Evolutionary conservation across 2,797 vertebrate species (phyloP).

Genomic region (Sandelia bainsii): DNA sequence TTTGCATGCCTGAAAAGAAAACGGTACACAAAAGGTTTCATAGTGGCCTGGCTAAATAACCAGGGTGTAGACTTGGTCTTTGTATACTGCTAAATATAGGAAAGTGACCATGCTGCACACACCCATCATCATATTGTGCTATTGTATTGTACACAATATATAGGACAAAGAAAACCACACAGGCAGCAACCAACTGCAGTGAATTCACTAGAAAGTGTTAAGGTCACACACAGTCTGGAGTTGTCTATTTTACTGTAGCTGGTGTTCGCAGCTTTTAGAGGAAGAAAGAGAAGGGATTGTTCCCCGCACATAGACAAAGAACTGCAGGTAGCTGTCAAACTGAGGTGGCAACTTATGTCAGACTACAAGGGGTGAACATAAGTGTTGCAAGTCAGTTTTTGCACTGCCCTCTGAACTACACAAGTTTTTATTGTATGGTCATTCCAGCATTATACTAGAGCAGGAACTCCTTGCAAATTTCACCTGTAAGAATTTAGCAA

Average conservation of each 20-base stretch:
- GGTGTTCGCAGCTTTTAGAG: conserved; percentile 72
- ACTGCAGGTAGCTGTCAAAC: conserved; percentile 74
- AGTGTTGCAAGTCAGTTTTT: conserved; percentile 58
- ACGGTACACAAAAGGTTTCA: conserved; percentile 20
- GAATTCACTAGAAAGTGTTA: conserved; percentile 77
- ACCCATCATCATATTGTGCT: conserved; percentile 61
- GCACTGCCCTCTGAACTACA: conserved; percentile 30
- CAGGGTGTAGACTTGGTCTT: conserved; percentile 24
- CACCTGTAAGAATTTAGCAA: not conserved
- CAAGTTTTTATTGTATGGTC: conserved; percentile 22
- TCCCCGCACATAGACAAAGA: conserved; percentile 72
- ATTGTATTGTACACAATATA: conserved; percentile 66
- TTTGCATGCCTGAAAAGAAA: conserved; percentile 5
- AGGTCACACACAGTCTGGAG: conserved; percentile 80
- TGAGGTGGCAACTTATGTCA: conserved; percentile 83
- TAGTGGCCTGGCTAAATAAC: conserved; percentile 22
- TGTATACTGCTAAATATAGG: conserved; percentile 59
- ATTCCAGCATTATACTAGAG: conserved; percentile 17
- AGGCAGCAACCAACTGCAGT: conserved; percentile 66
- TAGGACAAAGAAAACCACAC: conserved; percentile 69
- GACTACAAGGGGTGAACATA: conserved; percentile 68
- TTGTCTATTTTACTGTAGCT: conserved; percentile 67
- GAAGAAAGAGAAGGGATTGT: conserved; percentile 78
- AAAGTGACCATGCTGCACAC: conserved; percentile 47
- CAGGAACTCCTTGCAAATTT: conserved; percentile 15